Evolutionary conservation across 2,797 vertebrate species (phyloP).

Genomic region (Paratrypauchen microcephalus): DNA sequence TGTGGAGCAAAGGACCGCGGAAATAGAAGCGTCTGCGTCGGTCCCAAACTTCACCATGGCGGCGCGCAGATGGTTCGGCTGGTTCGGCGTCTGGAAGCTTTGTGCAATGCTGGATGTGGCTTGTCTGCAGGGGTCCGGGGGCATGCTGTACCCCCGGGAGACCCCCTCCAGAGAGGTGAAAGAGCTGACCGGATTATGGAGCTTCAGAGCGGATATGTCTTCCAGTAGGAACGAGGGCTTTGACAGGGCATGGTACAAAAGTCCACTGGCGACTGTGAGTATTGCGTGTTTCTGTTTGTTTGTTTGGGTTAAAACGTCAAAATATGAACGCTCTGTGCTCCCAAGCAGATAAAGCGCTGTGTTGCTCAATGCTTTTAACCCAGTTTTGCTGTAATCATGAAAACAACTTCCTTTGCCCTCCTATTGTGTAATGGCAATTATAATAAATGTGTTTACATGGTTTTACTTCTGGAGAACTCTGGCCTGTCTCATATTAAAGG

Average conservation of each 20-base stretch:
- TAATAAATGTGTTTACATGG: too few relatives aligned
- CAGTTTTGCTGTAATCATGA: background rate
- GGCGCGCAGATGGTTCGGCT: accelerated
- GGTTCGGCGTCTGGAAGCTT: conserved; percentile 32
- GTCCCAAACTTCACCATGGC: background rate
- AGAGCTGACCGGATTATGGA: conserved; percentile 86
- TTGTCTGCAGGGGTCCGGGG: conserved; percentile 55
- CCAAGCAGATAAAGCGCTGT: background rate
- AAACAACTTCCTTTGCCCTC: background rate
- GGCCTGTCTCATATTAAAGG: too few relatives aligned
- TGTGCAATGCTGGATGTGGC: conserved; percentile 22
- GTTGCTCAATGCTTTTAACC: background rate
- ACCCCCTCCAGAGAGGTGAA: conserved; percentile 83
- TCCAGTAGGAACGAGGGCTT: conserved; percentile 80
- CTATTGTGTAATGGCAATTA: too few relatives aligned
- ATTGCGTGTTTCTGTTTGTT: conserved; percentile 1
- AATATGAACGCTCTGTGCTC: background rate
- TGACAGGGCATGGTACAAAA: conserved; percentile 80
- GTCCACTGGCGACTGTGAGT: conserved; percentile 83
- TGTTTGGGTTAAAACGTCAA: background rate
- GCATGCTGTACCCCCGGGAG: conserved; percentile 85
- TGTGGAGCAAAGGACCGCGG: background rate
- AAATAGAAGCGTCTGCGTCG: background rate
- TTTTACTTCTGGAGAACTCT: too few relatives aligned
- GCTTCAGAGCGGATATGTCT: conserved; percentile 87